Percentiles rank a stretch among this genome's conserved stretches.
phyloP scores from a whole-genome alignment of 2,113 vertebrate genomes.

The Pipra filicauda region DNA sequence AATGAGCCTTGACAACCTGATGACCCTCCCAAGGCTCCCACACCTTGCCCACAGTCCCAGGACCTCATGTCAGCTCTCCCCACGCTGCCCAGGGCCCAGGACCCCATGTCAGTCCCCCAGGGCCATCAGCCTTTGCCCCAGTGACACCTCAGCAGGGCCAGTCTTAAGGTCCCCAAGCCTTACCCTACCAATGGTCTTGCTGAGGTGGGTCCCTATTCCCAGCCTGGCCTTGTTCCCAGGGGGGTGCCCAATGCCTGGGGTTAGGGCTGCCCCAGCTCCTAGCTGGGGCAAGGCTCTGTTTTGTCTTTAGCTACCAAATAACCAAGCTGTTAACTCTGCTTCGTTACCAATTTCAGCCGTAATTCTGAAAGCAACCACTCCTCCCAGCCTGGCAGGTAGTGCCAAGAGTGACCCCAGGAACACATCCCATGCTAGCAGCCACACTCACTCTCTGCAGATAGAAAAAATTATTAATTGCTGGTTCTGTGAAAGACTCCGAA shows the following conservation, averaged over 20 bases:
- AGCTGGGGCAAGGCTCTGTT: background rate
- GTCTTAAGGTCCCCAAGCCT: background rate
- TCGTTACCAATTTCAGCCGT: background rate
- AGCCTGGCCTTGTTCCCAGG: background rate
- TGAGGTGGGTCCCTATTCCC: background rate
- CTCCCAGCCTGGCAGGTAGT: background rate
- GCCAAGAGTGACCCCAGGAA: background rate
- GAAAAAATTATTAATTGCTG: conserved; percentile 45
- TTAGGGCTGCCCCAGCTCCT: background rate
- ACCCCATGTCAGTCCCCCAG: background rate
- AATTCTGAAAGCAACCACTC: conserved; percentile 1
- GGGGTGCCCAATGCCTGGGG: fast-evolving
- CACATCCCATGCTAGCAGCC: background rate
- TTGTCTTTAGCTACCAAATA: background rate
- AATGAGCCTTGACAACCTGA: background rate
- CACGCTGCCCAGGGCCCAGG: fast-evolving
- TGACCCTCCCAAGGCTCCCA: fast-evolving
- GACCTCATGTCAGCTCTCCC: fast-evolving
- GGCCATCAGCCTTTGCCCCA: background rate
- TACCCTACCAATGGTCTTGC: fast-evolving
- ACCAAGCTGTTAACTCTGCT: background rate
- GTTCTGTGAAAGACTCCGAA: background rate
- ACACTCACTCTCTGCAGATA: background rate
- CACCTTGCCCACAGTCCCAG: background rate
- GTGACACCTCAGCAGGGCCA: fast-evolving